Evolutionary conservation across 92 coral and sea anemone species (phyloP).

Genomic region (Nematostella vectensis): DNA sequence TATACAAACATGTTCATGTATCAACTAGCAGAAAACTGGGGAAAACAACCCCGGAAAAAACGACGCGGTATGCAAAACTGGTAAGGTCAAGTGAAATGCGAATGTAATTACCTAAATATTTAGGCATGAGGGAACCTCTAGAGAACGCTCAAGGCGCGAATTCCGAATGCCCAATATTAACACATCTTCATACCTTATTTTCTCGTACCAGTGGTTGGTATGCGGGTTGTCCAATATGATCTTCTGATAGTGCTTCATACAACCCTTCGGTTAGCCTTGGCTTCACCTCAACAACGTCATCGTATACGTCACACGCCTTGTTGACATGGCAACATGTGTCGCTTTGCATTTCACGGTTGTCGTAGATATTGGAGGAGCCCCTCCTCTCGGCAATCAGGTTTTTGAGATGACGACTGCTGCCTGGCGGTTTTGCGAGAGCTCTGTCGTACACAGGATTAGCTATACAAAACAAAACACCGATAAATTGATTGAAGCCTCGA

Average conservation of each 20-base stretch:
- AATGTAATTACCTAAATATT: no score
- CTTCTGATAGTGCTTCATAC: not conserved
- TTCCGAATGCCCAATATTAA: no score
- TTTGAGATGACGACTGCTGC: not conserved
- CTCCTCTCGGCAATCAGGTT: not conserved
- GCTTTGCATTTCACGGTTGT: not conserved
- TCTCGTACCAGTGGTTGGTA: not conserved
- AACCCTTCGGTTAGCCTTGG: not conserved
- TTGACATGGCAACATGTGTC: not conserved
- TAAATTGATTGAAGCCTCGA: no score
- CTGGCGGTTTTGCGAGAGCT: not conserved
- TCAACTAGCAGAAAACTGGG: no score
- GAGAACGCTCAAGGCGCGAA: no score
- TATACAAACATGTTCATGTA: no score
- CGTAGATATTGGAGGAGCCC: conserved; percentile 4
- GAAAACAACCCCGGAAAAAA: no score
- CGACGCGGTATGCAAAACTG: no score
- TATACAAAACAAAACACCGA: no score
- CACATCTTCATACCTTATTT: not conserved
- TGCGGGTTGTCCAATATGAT: not conserved
- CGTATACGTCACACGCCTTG: not conserved
- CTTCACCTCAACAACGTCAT: not conserved
- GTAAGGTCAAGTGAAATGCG: no score
- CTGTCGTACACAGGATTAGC: conserved; percentile 1
- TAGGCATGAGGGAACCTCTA: no score